Evolutionary conservation across 2,113 vertebrate species (phyloP), one percentile per base, ranked within the genome.

Genomic region (Micromys minutus): DNA sequence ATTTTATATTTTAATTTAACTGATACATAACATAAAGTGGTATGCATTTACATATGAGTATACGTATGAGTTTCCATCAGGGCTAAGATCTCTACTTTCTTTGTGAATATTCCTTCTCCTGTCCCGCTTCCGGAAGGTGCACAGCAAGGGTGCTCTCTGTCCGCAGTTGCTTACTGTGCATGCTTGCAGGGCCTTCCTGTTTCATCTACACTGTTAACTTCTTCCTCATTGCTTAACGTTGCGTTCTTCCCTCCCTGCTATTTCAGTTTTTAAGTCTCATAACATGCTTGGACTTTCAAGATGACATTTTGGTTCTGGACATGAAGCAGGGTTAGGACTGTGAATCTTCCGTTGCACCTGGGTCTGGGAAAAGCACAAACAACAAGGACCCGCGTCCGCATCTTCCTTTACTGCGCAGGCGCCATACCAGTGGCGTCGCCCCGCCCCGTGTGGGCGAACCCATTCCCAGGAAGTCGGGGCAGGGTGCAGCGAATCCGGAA

Each of bases 381-480:
- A 10, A 16, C 0, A 1, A 0, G 36, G 10, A 63, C 2, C 1
- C 0, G 19, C 36, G 13, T n/a, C 87, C 0, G 69, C 63, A 12
- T 42, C 52, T 80, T 42, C 10, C 4, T 1, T 42, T 21, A 88
- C 34, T 65, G 95, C 94, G 92, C 95, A 91, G 63, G 95, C 93
- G 93, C 94, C 1, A 0, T 50, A 19, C 24, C 45, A 24, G 61
- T 0, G 1, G 7, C 2, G 34, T 57, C 1, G 0, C 55, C 1
- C 0, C 0, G 15, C 61, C 69, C 69, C 9, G 15, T 0, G 8
- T 42, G 86, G 94, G 39, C 61, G 67, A 94, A 80, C 45, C 89
- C 90, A 96, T 24, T 74, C 72, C 42, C 31, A 34, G 36, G 2
- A 92, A 87, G 50, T 13, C 5, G 19, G 52, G 45, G 87, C 13